Conservation (phyloP, 2,797 vertebrate species). For the Delichon dasypus region DNA sequence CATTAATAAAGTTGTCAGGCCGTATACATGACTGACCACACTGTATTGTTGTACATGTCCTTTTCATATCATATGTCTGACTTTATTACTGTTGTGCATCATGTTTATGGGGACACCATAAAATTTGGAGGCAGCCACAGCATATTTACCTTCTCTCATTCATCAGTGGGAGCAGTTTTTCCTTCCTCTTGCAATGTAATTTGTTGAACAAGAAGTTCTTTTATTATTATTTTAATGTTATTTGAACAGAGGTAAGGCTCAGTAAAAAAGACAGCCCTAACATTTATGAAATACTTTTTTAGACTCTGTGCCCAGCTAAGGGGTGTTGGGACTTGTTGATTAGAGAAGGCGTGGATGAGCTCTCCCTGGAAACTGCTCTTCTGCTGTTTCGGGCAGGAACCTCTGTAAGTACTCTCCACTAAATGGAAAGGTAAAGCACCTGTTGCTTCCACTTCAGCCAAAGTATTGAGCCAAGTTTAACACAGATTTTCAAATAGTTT, state of each 20-base stretch:
- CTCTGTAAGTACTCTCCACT: rapidly evolving
- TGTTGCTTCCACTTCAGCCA: background rate
- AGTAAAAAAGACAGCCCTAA: background rate
- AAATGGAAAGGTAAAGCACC: background rate
- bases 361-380: background rate
- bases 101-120: constrained; percentile 60
- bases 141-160: constrained; percentile 17
- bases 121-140: constrained; percentile 39
- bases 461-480: background rate
- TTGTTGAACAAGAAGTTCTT: background rate
- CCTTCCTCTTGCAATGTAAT: background rate
- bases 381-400: background rate
- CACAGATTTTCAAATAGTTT: background rate
- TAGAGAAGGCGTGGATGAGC: background rate
- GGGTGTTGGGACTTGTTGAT: background rate
- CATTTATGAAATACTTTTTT: background rate
- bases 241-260: background rate
- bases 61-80: constrained; percentile 57
- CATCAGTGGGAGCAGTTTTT: background rate
- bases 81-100: constrained; percentile 57
- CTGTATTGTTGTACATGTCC: constrained; percentile 57
- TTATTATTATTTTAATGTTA: background rate
- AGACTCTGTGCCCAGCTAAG: background rate
- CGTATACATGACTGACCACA: constrained; percentile 58
- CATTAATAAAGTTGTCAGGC: constrained; percentile 64